Conservation (phyloP, 1,140 invertebrate genomes). For the Diorhabda elongata region DNA sequence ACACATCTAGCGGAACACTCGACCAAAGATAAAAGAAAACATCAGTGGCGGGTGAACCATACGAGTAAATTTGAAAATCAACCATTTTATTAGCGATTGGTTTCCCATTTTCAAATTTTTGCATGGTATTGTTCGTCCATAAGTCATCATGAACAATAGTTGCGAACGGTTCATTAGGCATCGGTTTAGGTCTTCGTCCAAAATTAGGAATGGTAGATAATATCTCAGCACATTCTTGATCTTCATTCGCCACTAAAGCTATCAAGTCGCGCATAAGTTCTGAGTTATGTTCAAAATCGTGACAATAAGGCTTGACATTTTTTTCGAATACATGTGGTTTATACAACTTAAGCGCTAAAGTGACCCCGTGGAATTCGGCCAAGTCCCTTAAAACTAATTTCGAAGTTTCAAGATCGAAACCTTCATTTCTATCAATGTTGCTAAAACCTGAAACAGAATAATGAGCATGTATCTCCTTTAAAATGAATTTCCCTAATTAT, state of each 20-base stretch:
- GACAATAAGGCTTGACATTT: conserved; percentile 37
- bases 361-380: conserved; percentile 53
- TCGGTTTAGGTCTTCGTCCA: conserved; percentile 6
- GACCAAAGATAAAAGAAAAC: conserved; percentile 53
- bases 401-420: conserved; percentile 49
- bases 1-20: conserved; percentile 45
- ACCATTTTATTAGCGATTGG: conserved; percentile 53
- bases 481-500: no score
- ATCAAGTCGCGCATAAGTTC: conserved; percentile 18
- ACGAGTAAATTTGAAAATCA: conserved; percentile 57
- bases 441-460: conserved; percentile 41
- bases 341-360: conserved; percentile 49
- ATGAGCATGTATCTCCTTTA: no score
- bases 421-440: conserved; percentile 45
- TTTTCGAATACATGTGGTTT: conserved; percentile 48
- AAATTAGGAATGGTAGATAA: not conserved
- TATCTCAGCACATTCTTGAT: conserved; percentile 32
- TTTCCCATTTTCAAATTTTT: conserved; percentile 45
- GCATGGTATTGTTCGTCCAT: conserved; percentile 60
- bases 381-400: conserved; percentile 45
- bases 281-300: not conserved
- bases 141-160: conserved; percentile 55
- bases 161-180: conserved; percentile 46
- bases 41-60: conserved; percentile 51
- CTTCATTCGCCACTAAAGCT: conserved; percentile 28